Evolutionary conservation across 1,140 invertebrate genomes (phyloP).

Genomic region (Trichogramma pretiosum): DNA sequence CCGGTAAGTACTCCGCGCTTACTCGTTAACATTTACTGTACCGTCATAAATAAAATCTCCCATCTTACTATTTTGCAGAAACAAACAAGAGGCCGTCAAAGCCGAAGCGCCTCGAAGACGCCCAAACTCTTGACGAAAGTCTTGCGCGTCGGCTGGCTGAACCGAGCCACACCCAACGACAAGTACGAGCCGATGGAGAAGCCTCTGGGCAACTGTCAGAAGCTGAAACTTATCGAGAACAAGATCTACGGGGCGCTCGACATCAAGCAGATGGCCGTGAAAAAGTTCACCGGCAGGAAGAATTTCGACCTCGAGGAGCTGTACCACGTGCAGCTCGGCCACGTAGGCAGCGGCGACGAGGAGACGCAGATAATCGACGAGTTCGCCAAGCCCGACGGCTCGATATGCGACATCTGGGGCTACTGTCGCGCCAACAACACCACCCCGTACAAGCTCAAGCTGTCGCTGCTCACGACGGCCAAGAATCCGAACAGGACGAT

Average conservation of each 20-base stretch:
- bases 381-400: background rate
- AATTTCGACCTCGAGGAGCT: background rate
- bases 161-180: background rate
- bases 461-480: background rate
- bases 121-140: too few relatives aligned
- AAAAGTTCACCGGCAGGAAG: background rate
- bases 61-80: too few relatives aligned
- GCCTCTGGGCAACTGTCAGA: background rate
- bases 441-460: background rate
- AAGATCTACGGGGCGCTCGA: background rate
- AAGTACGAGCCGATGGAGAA: background rate
- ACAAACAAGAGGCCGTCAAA: too few relatives aligned
- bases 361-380: background rate
- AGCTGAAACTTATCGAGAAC: background rate
- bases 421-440: background rate
- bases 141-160: conserved; percentile 2
- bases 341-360: background rate
- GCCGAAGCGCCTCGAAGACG: background rate
- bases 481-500: too few relatives aligned
- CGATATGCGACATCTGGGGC: background rate
- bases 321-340: background rate
- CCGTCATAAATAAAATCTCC: too few relatives aligned
- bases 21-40: too few relatives aligned
- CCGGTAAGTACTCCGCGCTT: too few relatives aligned
- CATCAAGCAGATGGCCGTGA: background rate